These are phyloP conservation scores for Scolopax bukidnonensis DNA, from an alignment of 2,797 vertebrate species.

Conservation along the genomic window DNA sequence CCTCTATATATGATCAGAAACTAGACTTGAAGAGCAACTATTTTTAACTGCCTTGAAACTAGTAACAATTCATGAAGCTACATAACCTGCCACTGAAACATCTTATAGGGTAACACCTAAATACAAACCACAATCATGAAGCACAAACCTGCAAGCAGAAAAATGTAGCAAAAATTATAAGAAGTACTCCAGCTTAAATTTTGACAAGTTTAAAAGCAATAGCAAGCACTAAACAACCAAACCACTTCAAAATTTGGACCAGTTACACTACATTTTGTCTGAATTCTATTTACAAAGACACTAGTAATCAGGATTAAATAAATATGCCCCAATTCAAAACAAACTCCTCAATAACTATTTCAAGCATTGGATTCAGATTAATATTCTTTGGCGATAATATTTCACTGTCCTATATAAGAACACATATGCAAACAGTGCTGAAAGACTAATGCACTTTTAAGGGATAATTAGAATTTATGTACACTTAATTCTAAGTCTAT, in stretches of 20 bases:
- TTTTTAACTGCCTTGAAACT: neutral
- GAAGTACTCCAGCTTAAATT: neutral
- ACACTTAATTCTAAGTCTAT: constrained; percentile 18
- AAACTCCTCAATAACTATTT: neutral
- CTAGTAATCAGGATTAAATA: neutral
- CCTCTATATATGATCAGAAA: neutral
- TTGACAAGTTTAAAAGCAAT: neutral
- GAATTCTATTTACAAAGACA: constrained; percentile 22
- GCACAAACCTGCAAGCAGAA: neutral
- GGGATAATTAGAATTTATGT: neutral
- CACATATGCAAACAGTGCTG: neutral
- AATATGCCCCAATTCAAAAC: neutral
- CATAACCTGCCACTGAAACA: neutral
- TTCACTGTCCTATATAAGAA: neutral
- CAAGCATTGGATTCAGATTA: neutral
- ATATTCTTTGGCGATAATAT: neutral
- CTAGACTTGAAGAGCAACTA: neutral
- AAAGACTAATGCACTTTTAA: neutral
- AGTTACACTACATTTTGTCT: neutral
- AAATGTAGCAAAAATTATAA: neutral
- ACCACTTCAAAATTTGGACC: neutral
- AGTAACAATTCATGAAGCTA: neutral
- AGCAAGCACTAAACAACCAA: neutral
- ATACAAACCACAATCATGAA: neutral
- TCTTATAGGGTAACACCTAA: neutral